Conservation (phyloP, 2,888 invertebrate species). For the Acholoe squamosa region DNA sequence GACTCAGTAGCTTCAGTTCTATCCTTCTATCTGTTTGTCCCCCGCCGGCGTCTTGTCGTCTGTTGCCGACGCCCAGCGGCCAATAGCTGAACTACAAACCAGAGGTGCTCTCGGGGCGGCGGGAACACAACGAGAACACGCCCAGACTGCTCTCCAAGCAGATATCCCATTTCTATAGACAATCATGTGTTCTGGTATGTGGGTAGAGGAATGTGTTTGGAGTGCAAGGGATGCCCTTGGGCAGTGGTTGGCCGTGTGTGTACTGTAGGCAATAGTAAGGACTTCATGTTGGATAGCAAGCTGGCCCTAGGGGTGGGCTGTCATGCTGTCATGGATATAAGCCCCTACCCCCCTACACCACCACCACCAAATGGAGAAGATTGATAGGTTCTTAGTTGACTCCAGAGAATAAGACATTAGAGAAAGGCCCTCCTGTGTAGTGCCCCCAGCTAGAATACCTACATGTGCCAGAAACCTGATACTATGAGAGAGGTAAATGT, state of each 20-base stretch:
- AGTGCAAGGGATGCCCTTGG: not conserved
- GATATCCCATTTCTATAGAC: constrained; percentile 4
- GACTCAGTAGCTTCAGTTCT: not conserved
- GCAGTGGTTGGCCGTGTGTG: not conserved
- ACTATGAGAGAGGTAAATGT: too few species aligned
- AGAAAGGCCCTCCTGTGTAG: not conserved
- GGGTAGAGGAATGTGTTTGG: not conserved
- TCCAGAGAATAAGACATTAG: not conserved
- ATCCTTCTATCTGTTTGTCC: not conserved
- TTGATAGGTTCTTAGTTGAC: not conserved
- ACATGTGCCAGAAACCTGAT: too few species aligned
- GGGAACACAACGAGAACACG: constrained; percentile 21
- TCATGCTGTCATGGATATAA: not conserved
- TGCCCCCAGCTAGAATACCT: not conserved
- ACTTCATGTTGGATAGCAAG: not conserved
- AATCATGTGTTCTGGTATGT: not conserved
- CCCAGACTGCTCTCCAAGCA: constrained; percentile 1
- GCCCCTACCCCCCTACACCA: not conserved
- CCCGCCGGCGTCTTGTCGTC: constrained; percentile 23
- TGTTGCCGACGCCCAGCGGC: constrained; percentile 16
- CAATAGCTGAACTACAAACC: not conserved
- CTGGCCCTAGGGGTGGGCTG: not conserved
- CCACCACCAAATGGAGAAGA: not conserved
- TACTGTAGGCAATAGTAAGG: not conserved
- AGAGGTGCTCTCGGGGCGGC: constrained; percentile 12